Percentiles rank a stretch among this genome's conserved stretches.
phyloP scores from a whole-genome alignment of 2,797 vertebrate genomes.

The Paguma larvata region DNA sequence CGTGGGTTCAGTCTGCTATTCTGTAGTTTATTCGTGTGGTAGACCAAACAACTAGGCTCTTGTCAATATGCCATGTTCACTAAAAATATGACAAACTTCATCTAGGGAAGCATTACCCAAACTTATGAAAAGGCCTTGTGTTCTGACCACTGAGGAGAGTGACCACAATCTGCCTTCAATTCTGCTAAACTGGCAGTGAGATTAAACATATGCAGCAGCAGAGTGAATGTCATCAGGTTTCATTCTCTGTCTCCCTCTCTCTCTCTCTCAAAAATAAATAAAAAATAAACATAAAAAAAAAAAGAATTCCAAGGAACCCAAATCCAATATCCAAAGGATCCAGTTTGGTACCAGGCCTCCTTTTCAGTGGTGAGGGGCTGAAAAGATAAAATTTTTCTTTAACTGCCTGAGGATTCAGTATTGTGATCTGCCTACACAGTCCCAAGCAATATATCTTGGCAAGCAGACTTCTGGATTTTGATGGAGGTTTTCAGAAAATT shows the following conservation, averaged over 20 bases:
- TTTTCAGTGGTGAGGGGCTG: neutral
- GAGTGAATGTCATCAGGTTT: neutral
- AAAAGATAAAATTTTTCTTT: slow-evolving; percentile 6
- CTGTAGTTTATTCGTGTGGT: neutral
- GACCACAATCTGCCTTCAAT: neutral
- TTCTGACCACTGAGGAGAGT: neutral
- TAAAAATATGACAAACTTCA: neutral
- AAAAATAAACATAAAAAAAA: no score
- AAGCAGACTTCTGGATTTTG: neutral
- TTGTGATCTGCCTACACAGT: neutral
- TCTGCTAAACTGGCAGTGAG: neutral
- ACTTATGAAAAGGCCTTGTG: neutral
- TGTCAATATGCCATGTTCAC: neutral
- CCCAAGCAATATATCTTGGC: neutral
- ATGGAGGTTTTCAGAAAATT: neutral
- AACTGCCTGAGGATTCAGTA: neutral
- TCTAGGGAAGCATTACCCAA: neutral
- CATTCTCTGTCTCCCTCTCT: neutral
- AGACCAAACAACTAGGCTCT: neutral
- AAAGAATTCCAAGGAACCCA: neutral
- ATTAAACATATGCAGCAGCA: neutral
- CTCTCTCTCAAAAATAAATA: no score
- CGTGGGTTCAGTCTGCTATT: neutral
- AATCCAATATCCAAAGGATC: neutral
- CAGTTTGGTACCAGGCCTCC: neutral